Conservation (phyloP, 2,888 invertebrate species). For the Dendrolimus pini region DNA sequence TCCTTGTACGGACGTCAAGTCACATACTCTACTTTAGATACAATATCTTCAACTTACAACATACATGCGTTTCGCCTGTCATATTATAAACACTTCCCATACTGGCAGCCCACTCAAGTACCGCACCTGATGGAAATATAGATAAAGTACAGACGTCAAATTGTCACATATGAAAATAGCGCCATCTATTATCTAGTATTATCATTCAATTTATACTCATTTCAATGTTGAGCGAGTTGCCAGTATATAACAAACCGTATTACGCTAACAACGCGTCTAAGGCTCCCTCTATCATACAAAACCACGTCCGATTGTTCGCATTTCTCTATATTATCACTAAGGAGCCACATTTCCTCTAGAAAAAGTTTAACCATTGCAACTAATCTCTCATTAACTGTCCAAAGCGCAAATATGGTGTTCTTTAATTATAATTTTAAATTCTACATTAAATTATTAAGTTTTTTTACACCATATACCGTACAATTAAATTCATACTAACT, state of each 20-base stretch:
- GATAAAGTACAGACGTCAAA: no score
- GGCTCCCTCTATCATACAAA: conserved; percentile 30
- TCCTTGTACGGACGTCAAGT: background rate
- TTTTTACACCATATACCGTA: conserved; percentile 35
- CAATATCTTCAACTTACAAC: background rate
- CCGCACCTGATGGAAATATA: no score
- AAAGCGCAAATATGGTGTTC: conserved; percentile 41
- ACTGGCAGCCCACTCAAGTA: background rate
- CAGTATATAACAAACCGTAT: conserved; percentile 1
- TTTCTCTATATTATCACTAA: conserved; percentile 30
- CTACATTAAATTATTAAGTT: conserved; percentile 20
- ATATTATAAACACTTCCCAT: background rate
- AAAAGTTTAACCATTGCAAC: conserved; percentile 24
- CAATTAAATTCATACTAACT: conserved; percentile 55
- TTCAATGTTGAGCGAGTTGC: background rate
- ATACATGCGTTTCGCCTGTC: background rate
- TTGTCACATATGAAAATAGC: no score
- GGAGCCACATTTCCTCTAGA: conserved; percentile 37
- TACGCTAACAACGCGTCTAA: conserved; percentile 22
- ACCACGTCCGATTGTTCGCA: conserved; percentile 14
- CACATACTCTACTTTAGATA: background rate
- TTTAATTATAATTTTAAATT: conserved; percentile 8
- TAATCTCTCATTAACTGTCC: conserved; percentile 35
- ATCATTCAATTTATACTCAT: no score
- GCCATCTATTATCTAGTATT: background rate